phyloP scores from a whole-genome alignment of 2,113 vertebrate genomes.

The Thamnophis sirtalis region DNA sequence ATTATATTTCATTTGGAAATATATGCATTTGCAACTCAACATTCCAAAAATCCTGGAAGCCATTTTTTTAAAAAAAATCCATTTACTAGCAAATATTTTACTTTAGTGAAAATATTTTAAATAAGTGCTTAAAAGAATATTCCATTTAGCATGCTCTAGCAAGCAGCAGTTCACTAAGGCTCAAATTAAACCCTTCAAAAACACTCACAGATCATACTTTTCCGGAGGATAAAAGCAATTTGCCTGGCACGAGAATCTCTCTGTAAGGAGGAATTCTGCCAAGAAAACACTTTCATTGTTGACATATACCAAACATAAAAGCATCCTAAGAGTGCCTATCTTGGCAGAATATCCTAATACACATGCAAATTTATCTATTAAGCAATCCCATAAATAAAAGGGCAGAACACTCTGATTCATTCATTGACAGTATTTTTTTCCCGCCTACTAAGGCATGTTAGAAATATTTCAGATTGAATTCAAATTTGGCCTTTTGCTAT shows the following conservation, averaged over 20 bases:
- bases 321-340: neutral
- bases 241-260: neutral
- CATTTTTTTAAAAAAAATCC: neutral
- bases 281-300: neutral
- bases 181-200: neutral
- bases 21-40: neutral
- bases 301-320: neutral
- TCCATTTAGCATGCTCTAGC: neutral
- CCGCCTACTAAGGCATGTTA: neutral
- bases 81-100: neutral
- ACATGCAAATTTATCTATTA: neutral
- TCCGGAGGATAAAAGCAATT: neutral
- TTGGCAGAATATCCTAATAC: neutral
- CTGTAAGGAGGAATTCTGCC: neutral
- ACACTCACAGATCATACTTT: neutral
- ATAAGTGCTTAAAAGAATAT: neutral
- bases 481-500: neutral
- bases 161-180: neutral
- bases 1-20: no score
- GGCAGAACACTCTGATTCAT: neutral
- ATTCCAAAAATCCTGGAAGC: neutral
- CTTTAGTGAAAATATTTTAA: neutral
- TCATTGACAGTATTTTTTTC: neutral
- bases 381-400: neutral
- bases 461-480: neutral